Evolutionary conservation across 2,888 invertebrate species (phyloP).

Genomic region (Chalcosyrphus nemorum): DNA sequence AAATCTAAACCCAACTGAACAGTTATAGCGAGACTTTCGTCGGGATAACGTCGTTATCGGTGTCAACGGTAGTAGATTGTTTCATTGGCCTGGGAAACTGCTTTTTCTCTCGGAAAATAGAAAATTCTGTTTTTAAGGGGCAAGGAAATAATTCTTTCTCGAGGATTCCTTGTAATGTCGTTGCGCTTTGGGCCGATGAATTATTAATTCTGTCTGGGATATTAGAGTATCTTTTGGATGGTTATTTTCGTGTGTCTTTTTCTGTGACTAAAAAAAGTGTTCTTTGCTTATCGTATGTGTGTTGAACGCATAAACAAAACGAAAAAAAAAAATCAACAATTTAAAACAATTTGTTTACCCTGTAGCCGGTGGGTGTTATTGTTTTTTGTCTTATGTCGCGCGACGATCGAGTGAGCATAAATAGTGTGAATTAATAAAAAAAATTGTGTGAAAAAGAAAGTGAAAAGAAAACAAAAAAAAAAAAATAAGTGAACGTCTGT

Average conservation of each 20-base stretch:
- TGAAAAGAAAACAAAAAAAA: neutral
- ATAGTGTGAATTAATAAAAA: neutral
- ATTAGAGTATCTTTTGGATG: neutral
- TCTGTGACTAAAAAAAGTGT: neutral
- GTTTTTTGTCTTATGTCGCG: constrained; percentile 2
- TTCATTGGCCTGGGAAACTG: neutral
- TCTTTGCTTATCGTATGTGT: constrained; percentile 1
- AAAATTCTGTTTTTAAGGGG: neutral
- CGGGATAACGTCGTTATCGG: constrained; percentile 59
- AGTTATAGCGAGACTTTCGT: constrained; percentile 70
- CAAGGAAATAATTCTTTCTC: neutral
- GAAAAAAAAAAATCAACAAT: neutral
- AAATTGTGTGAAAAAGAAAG: neutral
- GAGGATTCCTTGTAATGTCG: neutral
- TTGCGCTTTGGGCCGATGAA: neutral
- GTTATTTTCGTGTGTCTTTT: neutral
- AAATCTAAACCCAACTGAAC: constrained; percentile 57
- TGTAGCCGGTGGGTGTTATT: constrained; percentile 8
- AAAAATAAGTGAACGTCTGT: no score
- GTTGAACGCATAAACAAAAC: constrained; percentile 15
- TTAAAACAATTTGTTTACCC: constrained; percentile 8
- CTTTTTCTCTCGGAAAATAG: constrained; percentile 16
- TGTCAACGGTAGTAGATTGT: constrained; percentile 9
- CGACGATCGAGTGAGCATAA: neutral
- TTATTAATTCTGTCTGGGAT: neutral